Evolutionary conservation across 2,797 vertebrate genomes (phyloP).

Genomic region (Sebastes melanostomus): DNA sequence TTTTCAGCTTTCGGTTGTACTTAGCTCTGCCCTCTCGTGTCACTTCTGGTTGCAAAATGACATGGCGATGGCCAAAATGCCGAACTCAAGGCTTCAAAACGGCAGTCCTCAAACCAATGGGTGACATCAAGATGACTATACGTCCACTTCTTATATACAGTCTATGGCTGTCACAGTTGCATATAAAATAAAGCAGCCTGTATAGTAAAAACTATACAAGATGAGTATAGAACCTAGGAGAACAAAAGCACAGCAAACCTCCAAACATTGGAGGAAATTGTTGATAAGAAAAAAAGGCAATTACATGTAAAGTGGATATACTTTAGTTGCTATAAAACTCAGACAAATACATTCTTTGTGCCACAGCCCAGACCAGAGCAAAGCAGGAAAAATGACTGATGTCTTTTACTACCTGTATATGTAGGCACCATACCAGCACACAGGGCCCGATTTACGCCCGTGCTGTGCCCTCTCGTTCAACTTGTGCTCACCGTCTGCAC

Average conservation of each 20-base stretch:
- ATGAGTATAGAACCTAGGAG: background rate
- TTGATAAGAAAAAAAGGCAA: background rate
- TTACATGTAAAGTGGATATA: background rate
- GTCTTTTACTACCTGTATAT: background rate
- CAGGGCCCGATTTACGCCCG: background rate
- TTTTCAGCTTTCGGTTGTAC: too few species aligned
- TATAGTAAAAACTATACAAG: background rate
- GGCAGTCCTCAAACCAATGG: too few species aligned
- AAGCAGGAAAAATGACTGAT: background rate
- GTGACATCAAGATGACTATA: background rate
- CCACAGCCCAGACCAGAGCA: background rate
- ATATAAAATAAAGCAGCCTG: background rate
- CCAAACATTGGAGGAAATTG: background rate
- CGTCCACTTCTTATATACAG: background rate
- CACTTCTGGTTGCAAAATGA: too few species aligned
- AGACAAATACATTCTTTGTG: background rate
- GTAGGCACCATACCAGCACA: background rate
- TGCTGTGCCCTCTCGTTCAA: conserved; percentile 16
- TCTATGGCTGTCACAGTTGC: background rate
- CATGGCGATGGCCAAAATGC: too few species aligned
- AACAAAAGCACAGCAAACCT: background rate
- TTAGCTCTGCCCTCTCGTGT: too few species aligned
- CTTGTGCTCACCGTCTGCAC: conserved; percentile 10
- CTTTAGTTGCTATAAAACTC: background rate
- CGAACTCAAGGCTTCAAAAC: background rate